phyloP scores from a whole-genome alignment of 2,888 invertebrate species.

The Rotaria macrura region DNA sequence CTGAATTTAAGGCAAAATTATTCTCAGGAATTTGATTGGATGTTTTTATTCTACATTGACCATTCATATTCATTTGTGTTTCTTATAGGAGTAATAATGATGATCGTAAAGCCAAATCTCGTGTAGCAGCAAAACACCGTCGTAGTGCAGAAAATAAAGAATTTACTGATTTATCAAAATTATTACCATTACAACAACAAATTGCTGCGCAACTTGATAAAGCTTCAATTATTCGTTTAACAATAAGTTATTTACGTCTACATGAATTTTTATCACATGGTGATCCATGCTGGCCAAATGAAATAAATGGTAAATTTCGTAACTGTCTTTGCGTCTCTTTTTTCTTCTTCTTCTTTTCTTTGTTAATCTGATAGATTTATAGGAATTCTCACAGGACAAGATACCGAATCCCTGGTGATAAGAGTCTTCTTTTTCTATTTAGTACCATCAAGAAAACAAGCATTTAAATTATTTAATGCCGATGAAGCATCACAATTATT shows the following conservation, averaged over 20 bases:
- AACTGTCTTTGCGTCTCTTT: too few species aligned
- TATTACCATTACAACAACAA: constrained; percentile 34
- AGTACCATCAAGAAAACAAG: constrained; percentile 18
- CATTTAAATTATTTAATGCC: neutral
- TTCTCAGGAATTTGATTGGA: neutral
- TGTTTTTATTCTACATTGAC: neutral
- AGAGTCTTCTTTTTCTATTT: neutral
- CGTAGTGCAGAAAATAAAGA: constrained; percentile 34
- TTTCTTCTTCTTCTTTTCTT: neutral
- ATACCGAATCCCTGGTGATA: neutral
- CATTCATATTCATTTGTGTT: neutral
- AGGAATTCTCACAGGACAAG: neutral
- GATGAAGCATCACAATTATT: neutral
- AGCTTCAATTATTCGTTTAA: constrained; percentile 34
- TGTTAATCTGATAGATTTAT: constrained; percentile 1
- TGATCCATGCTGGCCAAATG: constrained; percentile 16
- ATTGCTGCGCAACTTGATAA: constrained; percentile 34
- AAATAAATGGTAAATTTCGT: neutral
- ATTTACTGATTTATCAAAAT: constrained; percentile 33
- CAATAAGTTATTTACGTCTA: constrained; percentile 34
- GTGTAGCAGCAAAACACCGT: constrained; percentile 34
- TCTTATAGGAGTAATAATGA: neutral
- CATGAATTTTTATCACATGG: neutral
- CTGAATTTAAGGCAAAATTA: too few species aligned
- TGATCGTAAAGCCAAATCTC: constrained; percentile 27